Percentiles rank a stretch among this genome's conserved stretches.
Conservation (phyloP, 2,113 vertebrate species). For the Cygnus atratus region DNA sequence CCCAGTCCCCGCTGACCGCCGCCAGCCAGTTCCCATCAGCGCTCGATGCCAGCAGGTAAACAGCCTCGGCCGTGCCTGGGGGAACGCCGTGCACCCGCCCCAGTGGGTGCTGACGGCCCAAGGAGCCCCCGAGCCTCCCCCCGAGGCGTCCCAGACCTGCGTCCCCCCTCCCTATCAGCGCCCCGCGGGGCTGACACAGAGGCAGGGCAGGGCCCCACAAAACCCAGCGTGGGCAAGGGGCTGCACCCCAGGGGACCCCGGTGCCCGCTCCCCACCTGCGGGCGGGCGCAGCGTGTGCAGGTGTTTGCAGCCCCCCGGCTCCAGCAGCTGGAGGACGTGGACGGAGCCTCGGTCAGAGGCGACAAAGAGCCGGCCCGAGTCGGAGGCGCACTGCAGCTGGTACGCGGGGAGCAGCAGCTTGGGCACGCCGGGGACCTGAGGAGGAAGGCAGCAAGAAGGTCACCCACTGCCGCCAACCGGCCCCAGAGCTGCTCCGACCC, state of each 20-base stretch:
- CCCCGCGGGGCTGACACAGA: background rate
- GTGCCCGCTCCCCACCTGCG: background rate
- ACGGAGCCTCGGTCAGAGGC: slow-evolving; percentile 80
- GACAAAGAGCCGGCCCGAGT: slow-evolving; percentile 85
- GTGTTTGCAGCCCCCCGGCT: slow-evolving; percentile 76
- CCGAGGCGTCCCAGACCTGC: background rate
- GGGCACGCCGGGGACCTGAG: slow-evolving; percentile 83
- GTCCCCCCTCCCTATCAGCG: fast-evolving
- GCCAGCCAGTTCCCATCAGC: slow-evolving; percentile 87
- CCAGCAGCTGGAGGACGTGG: slow-evolving; percentile 76
- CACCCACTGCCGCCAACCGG: background rate
- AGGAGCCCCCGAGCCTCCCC: background rate
- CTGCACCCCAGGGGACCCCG: background rate
- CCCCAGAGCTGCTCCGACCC: too few relatives aligned
- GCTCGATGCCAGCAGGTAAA: slow-evolving; percentile 84
- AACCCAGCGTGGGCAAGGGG: background rate
- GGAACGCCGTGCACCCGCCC: background rate
- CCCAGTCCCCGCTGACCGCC: slow-evolving; percentile 76
- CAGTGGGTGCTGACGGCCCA: fast-evolving
- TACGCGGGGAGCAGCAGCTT: slow-evolving; percentile 77
- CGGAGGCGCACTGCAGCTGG: slow-evolving; percentile 87
- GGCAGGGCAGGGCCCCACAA: fast-evolving
- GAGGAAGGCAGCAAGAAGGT: background rate
- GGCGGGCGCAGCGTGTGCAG: slow-evolving; percentile 79
- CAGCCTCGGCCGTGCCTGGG: slow-evolving; percentile 78